Evolutionary conservation across 2,888 invertebrate genomes (phyloP).

Genomic region (Hyles lineata): DNA sequence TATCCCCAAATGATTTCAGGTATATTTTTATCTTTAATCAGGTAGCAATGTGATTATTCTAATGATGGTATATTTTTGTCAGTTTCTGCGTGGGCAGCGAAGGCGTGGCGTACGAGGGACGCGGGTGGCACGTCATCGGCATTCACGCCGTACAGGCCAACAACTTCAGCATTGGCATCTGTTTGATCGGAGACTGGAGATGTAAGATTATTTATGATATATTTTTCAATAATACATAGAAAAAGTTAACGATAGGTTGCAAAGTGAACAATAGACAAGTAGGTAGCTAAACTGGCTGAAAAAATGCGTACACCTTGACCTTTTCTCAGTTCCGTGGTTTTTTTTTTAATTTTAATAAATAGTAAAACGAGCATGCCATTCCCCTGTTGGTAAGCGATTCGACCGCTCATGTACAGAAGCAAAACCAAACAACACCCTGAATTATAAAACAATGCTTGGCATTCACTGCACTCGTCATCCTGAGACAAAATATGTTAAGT

Average conservation of each 20-base stretch:
- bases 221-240: neutral
- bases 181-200: conserved; percentile 89
- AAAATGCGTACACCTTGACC: too few relatives aligned
- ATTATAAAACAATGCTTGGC: too few relatives aligned
- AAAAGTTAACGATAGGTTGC: too few relatives aligned
- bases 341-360: too few relatives aligned
- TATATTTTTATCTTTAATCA: neutral
- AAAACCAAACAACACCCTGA: too few relatives aligned
- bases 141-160: conserved; percentile 88
- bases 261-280: neutral
- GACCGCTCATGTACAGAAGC: too few relatives aligned
- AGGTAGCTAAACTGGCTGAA: too few relatives aligned
- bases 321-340: too few relatives aligned
- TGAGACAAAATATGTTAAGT: too few relatives aligned
- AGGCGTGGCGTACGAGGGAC: conserved; percentile 88
- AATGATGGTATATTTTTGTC: conserved; percentile 38
- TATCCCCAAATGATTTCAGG: neutral
- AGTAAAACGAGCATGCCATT: too few relatives aligned
- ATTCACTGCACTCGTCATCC: too few relatives aligned
- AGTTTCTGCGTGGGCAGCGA: conserved; percentile 91
- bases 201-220: conserved; percentile 69
- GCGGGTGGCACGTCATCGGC: conserved; percentile 88
- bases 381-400: too few relatives aligned
- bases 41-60: neutral
- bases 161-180: conserved; percentile 88